Evolutionary conservation across 2,113 vertebrate species (phyloP).

Genomic region (Eulemur macaco): DNA sequence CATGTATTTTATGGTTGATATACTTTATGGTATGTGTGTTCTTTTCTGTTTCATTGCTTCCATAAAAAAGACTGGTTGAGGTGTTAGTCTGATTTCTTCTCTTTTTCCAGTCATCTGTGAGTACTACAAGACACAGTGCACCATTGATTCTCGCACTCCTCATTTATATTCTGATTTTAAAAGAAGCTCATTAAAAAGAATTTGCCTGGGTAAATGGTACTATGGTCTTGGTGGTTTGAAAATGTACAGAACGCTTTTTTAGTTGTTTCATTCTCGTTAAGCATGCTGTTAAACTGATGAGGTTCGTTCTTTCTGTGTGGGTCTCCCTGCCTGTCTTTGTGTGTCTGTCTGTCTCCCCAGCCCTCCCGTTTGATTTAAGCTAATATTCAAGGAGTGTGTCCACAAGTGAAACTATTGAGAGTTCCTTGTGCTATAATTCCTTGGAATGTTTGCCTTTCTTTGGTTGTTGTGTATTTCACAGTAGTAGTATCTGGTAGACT

Average conservation of each 20-base stretch:
- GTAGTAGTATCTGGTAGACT: background rate
- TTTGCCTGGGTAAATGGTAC: conserved; percentile 50
- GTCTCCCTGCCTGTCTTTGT: background rate
- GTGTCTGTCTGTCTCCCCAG: background rate
- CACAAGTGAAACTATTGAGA: conserved; percentile 9
- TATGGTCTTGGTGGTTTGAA: conserved; percentile 39
- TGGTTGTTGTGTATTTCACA: conserved; percentile 38
- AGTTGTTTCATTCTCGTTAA: conserved; percentile 37
- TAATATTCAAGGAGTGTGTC: conserved; percentile 20
- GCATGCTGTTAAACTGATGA: conserved; percentile 33
- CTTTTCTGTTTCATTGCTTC: conserved; percentile 67
- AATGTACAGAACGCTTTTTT: conserved; percentile 40
- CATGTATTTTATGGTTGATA: conserved; percentile 64
- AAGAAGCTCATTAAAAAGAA: conserved; percentile 56
- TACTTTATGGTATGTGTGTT: conserved; percentile 65
- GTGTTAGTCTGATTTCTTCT: conserved; percentile 60
- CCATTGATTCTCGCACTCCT: conserved; percentile 52
- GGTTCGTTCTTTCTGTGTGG: background rate
- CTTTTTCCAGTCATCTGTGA: conserved; percentile 61
- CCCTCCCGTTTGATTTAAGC: conserved; percentile 15
- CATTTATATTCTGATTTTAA: conserved; percentile 64
- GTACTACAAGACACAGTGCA: conserved; percentile 28
- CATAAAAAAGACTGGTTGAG: conserved; percentile 54
- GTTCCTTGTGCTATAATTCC: conserved; percentile 20
- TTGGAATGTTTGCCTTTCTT: conserved; percentile 36